Conservation (phyloP, 2,113 vertebrate genomes). For the Chamaetylas fuelleborni region DNA sequence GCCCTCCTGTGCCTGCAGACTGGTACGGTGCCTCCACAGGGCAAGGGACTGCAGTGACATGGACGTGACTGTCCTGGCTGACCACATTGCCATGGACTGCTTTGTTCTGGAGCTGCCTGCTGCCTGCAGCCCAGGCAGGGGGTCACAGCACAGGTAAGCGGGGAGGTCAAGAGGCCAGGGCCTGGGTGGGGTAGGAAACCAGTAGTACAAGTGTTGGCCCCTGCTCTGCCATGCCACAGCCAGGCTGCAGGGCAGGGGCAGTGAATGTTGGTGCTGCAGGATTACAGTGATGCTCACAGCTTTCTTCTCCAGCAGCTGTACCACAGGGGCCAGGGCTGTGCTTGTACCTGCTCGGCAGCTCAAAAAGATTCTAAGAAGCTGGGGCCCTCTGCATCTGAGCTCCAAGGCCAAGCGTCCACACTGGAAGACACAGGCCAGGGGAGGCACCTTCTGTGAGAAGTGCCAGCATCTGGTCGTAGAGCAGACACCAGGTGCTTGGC, state of each 20-base stretch:
- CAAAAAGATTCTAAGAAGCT: background rate
- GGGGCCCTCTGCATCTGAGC: background rate
- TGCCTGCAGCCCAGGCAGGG: background rate
- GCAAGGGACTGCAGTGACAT: background rate
- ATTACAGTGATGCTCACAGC: background rate
- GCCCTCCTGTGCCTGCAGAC: slow-evolving; percentile 9
- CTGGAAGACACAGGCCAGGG: background rate
- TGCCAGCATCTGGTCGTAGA: slow-evolving; percentile 15
- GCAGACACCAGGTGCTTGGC: background rate
- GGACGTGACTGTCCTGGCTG: slow-evolving; percentile 31
- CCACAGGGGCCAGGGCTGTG: background rate
- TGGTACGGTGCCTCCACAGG: slow-evolving; percentile 64
- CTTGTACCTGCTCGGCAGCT: slow-evolving; percentile 22
- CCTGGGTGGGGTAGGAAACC: background rate
- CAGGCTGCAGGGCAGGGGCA: no score
- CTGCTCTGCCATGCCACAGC: background rate
- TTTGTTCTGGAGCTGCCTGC: slow-evolving; percentile 33
- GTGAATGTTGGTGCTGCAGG: background rate
- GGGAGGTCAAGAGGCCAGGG: accelerated
- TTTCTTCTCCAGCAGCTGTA: slow-evolving; percentile 44
- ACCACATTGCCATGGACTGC: slow-evolving; percentile 59
- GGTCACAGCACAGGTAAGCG: background rate
- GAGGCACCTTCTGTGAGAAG: background rate
- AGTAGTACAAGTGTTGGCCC: accelerated
- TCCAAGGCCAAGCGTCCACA: background rate